phyloP scores from a whole-genome alignment of 1,140 invertebrate species.

The Aphis gossypii region DNA sequence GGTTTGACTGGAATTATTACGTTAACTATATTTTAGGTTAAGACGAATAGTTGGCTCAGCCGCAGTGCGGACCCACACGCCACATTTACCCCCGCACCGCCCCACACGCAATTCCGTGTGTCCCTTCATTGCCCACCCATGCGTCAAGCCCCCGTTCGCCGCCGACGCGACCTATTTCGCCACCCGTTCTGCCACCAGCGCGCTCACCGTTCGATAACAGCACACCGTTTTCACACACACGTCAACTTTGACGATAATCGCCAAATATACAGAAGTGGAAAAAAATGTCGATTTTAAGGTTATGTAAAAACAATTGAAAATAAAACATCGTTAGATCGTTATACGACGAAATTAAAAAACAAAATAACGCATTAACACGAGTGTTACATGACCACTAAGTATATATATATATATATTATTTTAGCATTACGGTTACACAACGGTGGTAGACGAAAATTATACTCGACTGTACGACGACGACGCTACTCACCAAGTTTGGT shows the following conservation, averaged over 20 bases:
- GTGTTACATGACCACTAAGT: neutral
- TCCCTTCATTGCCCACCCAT: neutral
- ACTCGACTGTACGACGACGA: too few species aligned
- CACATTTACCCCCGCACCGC: slow-evolving; percentile 26
- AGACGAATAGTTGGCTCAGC: slow-evolving; percentile 39
- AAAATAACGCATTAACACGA: neutral
- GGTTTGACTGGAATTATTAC: slow-evolving; percentile 19
- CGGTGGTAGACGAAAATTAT: neutral
- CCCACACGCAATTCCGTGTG: neutral
- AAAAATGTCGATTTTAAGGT: slow-evolving; percentile 23
- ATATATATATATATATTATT: neutral
- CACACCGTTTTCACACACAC: slow-evolving; percentile 27
- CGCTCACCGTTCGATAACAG: slow-evolving; percentile 53
- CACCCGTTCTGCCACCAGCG: slow-evolving; percentile 40
- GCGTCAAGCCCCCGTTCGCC: neutral
- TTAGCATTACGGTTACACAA: neutral
- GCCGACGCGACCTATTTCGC: slow-evolving; percentile 48
- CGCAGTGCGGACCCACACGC: slow-evolving; percentile 49
- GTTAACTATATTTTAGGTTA: slow-evolving; percentile 42
- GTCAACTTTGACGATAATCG: slow-evolving; percentile 23
- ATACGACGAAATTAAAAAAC: neutral
- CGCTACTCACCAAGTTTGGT: slow-evolving; percentile 25
- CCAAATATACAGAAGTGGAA: neutral
- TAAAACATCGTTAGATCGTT: neutral
- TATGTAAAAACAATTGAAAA: neutral